Percentiles rank a stretch among this genome's conserved stretches.
Evolutionary conservation across 2,888 invertebrate genomes (phyloP).

Genomic region (Emmelina monodactyla): DNA sequence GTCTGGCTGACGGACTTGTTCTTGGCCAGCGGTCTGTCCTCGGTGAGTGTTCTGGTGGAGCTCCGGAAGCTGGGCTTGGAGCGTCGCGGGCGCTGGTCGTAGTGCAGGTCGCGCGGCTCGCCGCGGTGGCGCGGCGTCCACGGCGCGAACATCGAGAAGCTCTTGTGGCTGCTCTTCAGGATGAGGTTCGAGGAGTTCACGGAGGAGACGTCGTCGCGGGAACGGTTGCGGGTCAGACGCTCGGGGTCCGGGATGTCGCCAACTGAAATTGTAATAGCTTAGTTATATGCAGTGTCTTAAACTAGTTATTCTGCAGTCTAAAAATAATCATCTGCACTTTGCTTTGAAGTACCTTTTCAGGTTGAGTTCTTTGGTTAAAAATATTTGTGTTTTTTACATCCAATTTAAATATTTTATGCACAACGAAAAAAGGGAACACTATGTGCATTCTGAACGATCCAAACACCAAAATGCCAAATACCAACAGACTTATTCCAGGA

Average conservation of each 20-base stretch:
- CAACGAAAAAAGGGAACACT: no score
- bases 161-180: slow-evolving; percentile 76
- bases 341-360: no score
- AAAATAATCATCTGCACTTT: no score
- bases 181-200: slow-evolving; percentile 70
- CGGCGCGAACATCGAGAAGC: slow-evolving; percentile 84
- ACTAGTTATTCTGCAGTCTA: no score
- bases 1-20: slow-evolving; percentile 57
- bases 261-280: no score
- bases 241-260: slow-evolving; percentile 85
- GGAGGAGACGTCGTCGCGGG: slow-evolving; percentile 78
- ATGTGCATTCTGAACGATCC: no score
- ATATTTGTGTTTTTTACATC: no score
- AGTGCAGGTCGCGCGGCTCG: slow-evolving; percentile 81
- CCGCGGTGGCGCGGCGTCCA: slow-evolving; percentile 80
- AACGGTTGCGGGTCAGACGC: slow-evolving; percentile 66
- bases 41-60: slow-evolving; percentile 40
- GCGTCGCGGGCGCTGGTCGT: slow-evolving; percentile 69
- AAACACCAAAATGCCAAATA: no score
- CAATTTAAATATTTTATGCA: no score
- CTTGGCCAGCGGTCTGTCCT: slow-evolving; percentile 47
- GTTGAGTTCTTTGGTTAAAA: no score
- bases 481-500: no score
- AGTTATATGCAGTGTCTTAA: no score
- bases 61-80: slow-evolving; percentile 40